phyloP scores from a whole-genome alignment of 2,797 vertebrate genomes.

The Arctocebus calabarensis region DNA sequence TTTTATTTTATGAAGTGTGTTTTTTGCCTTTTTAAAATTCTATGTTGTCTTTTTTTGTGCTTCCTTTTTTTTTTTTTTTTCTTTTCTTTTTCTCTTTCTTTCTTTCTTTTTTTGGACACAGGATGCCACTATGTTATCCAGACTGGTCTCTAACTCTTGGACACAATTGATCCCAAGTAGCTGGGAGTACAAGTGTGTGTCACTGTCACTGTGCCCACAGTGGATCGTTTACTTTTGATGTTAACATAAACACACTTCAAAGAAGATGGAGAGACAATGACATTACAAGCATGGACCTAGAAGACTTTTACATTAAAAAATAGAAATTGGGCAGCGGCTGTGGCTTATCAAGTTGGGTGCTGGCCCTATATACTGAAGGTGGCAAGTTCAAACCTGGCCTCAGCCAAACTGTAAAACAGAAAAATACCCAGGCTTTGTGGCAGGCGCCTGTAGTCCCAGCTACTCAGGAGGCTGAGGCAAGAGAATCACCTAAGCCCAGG shows the following conservation, averaged over 20 bases:
- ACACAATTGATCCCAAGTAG: not conserved
- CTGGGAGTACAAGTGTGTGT: not conserved
- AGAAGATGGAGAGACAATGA: not conserved
- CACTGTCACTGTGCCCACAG: not conserved
- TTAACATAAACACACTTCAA: not conserved
- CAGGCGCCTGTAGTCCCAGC: no score
- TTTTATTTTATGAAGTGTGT: not conserved
- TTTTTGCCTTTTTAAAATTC: not conserved
- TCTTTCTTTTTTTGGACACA: not conserved
- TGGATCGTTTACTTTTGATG: not conserved
- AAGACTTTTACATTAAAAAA: not conserved
- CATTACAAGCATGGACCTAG: not conserved
- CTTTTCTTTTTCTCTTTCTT: not conserved
- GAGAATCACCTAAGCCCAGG: no score
- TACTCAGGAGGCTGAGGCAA: no score
- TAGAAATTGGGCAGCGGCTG: no score
- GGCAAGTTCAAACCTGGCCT: no score
- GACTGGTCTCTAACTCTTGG: not conserved
- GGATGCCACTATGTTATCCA: not conserved
- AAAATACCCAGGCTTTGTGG: no score
- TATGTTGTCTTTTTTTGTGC: not conserved
- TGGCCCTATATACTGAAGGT: no score
- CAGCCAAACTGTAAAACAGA: no score
- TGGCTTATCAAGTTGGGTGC: no score
- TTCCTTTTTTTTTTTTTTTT: not conserved